Evolutionary conservation across 2,888 invertebrate genomes (phyloP).

Genomic region (Hypsopygia costalis): DNA sequence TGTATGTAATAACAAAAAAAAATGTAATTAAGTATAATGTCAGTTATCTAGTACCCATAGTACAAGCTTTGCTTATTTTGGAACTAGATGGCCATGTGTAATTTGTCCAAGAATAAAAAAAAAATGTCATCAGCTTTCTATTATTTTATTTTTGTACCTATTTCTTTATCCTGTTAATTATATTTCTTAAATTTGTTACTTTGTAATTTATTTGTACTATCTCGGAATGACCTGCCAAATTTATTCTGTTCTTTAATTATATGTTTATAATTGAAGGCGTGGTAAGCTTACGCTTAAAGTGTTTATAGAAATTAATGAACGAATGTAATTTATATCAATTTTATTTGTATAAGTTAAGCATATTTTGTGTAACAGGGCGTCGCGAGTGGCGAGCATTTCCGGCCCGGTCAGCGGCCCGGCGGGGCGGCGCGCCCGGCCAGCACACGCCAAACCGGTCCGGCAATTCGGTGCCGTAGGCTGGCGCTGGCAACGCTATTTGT

Average conservation of each 20-base stretch:
- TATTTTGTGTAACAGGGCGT: slow-evolving; percentile 4
- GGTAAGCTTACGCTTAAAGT: slow-evolving; percentile 1
- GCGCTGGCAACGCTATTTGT: slow-evolving; percentile 15
- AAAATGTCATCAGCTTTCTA: no score
- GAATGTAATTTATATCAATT: slow-evolving; percentile 8
- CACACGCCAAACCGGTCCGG: slow-evolving; percentile 27
- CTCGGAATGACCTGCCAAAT: no score
- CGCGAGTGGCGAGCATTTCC: slow-evolving; percentile 4
- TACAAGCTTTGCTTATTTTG: no score
- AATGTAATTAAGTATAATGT: no score
- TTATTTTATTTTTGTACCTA: no score
- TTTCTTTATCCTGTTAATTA: no score
- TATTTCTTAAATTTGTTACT: background rate
- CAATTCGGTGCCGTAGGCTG: slow-evolving; percentile 17
- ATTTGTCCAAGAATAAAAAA: no score
- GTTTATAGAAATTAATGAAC: slow-evolving; percentile 2
- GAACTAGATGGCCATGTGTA: no score
- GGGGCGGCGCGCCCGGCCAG: slow-evolving; percentile 3
- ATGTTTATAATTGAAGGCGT: background rate
- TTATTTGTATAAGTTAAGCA: slow-evolving; percentile 9
- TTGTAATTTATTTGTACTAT: no score
- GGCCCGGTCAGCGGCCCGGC: slow-evolving; percentile 11
- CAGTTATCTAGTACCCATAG: no score
- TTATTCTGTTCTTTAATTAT: no score
- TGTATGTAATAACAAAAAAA: no score